Base-by-base conservation (phyloP, 64 coral and sea anemone species). In the Dendrophyllia cribrosa region DNA sequence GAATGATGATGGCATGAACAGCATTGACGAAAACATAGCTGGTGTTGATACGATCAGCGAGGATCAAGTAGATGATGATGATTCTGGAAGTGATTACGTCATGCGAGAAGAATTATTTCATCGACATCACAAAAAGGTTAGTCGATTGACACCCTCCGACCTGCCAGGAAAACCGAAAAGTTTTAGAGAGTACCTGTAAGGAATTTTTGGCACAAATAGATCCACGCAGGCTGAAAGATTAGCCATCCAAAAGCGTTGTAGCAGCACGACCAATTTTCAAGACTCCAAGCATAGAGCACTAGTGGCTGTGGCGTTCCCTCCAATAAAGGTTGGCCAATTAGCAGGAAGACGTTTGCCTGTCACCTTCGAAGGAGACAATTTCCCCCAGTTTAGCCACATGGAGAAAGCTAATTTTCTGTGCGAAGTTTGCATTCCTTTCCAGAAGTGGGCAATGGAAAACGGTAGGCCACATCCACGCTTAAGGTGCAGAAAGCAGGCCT, bases 131-230 rank as follows among this genome's bases (percentile, higher is more conserved):
- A 69, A 71, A 25, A 86, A 86, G n/a, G 25, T 86, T 9, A 61
- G 51, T 43, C 51, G n/a, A 49, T 51, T 86, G 16, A 20, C 24
- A 21, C 51, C 83, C 61, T 51, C 62, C 70, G 12, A 86, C 71
- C 53, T 86, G n/a, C 83, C 83, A 86, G 83, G 83, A 24, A 86
- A 47, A n/a, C 83, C 83, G 51, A 86, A 86, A 15, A 70, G 64
- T 70, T 86, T 86, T 23, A 70, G 24, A 53, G 53, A 52, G 46
- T 86, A 51, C 71, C 34, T 86, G 45, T 48, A 66, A 52, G 46
- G 45, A 45, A 25, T 86, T 86, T 86, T 86, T 45, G 20, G 21
- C 48, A 86, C 47, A 25, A 86, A 45, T 86, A 52, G 64, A 17
- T 53, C 16, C 14, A 76, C 51, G 74, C 74, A 76, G 51, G 74